Conservation (phyloP, 2,888 invertebrate species). For the Dorcus hopei region DNA sequence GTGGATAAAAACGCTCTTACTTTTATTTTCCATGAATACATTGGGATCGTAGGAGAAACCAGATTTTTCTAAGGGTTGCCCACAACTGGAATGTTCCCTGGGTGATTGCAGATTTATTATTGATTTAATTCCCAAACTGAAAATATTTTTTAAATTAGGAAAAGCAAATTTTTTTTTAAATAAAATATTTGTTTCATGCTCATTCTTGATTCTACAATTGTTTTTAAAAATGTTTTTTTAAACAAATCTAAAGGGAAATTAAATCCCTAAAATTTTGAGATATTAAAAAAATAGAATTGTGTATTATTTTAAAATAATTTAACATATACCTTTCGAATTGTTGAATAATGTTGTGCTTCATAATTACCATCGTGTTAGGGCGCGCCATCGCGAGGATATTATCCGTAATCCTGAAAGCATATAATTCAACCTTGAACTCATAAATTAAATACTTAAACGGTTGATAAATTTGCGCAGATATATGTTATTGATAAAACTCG, state of each 20-base stretch:
- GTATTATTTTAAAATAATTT: background rate
- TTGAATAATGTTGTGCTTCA: conserved; percentile 72
- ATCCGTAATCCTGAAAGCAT: conserved; percentile 73
- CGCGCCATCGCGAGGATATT: conserved; percentile 87
- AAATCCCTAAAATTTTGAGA: background rate
- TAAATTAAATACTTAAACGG: background rate
- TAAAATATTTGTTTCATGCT: too few relatives aligned
- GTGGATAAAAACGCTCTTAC: conserved; percentile 57
- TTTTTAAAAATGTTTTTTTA: too few relatives aligned
- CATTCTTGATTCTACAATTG: too few relatives aligned
- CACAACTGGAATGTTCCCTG: conserved; percentile 85
- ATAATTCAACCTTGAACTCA: background rate
- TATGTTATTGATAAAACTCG: conserved; percentile 7
- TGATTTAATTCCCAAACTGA: conserved; percentile 73
- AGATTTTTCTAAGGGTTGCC: conserved; percentile 67
- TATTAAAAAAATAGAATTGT: background rate
- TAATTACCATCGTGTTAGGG: conserved; percentile 71
- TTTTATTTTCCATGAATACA: conserved; percentile 78
- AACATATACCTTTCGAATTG: conserved; percentile 68
- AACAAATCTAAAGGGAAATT: too few relatives aligned
- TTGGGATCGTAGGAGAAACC: conserved; percentile 86
- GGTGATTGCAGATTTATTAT: conserved; percentile 83
- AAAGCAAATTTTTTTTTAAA: background rate
- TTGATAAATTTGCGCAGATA: background rate
- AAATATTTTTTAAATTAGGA: conserved; percentile 10